Conservation (phyloP, 2,888 invertebrate species). For the Eupithecia insigniata region DNA sequence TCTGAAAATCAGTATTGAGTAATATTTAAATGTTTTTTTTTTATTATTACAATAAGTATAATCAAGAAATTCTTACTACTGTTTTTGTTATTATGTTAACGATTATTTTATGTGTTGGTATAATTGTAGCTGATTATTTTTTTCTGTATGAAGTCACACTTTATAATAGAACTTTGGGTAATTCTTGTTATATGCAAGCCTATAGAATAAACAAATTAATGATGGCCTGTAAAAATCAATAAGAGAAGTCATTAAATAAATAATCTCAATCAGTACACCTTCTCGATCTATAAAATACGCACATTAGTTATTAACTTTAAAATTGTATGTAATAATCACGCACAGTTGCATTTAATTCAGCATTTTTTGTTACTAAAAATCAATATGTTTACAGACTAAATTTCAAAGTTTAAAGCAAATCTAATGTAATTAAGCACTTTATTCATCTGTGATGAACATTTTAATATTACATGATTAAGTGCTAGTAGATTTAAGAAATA, state of each 20-base stretch:
- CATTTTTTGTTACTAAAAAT: not conserved
- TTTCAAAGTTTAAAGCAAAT: not conserved
- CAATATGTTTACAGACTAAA: not conserved
- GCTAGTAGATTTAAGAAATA: not conserved
- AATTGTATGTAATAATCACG: not conserved
- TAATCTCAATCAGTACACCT: not conserved
- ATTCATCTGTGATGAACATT: not conserved
- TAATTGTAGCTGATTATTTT: not conserved
- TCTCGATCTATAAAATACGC: not conserved
- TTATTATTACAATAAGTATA: not conserved
- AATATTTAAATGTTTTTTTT: not conserved
- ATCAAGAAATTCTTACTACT: not conserved
- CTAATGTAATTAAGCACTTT: not conserved
- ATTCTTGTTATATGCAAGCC: not conserved
- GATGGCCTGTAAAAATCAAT: too few species aligned
- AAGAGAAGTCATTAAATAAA: not conserved
- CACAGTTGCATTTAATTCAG: slow-evolving; percentile 13
- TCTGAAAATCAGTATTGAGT: slow-evolving; percentile 6
- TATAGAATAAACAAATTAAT: too few species aligned
- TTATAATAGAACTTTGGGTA: not conserved
- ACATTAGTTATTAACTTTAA: not conserved
- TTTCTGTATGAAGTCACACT: not conserved
- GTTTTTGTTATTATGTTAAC: not conserved
- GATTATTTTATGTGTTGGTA: not conserved
- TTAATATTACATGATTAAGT: not conserved